Percentiles rank a stretch among this genome's conserved stretches.
These are phyloP conservation scores for Spea multiplicata DNA, from an alignment of 2,113 vertebrate species.

Conservation along the genomic window DNA sequence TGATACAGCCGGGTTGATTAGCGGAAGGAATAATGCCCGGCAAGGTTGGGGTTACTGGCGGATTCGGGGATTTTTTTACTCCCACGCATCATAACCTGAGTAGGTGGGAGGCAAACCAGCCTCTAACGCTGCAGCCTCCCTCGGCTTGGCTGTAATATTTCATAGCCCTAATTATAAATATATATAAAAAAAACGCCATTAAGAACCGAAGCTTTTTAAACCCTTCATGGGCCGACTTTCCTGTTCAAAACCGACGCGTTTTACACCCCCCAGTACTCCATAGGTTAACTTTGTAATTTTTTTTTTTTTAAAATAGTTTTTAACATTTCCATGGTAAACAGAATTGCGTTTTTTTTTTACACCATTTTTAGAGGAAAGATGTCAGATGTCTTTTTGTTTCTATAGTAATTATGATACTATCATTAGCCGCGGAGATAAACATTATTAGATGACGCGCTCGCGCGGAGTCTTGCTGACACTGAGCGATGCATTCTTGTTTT, in stretches of 20 bases:
- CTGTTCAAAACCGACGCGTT: too few species aligned
- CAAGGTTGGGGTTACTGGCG: slow-evolving; percentile 1
- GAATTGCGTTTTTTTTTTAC: not conserved
- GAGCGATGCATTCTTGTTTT: not conserved
- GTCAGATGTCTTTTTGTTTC: slow-evolving; percentile 28
- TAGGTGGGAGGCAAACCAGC: slow-evolving; percentile 15
- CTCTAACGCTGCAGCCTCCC: not conserved
- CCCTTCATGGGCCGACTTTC: too few species aligned
- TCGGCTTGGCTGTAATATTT: too few species aligned
- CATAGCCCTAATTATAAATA: too few species aligned
- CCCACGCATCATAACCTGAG: slow-evolving; percentile 25
- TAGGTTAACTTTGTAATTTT: not conserved
- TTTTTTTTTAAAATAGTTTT: not conserved
- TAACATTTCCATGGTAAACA: slow-evolving; percentile 24
- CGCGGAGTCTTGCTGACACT: not conserved
- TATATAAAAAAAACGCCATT: too few species aligned
- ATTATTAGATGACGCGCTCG: not conserved
- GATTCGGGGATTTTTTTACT: not conserved
- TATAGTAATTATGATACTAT: slow-evolving; percentile 37
- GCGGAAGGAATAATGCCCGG: not conserved
- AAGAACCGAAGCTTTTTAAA: too few species aligned
- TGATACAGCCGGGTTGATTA: not conserved
- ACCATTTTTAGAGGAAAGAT: not conserved
- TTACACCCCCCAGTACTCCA: too few species aligned
- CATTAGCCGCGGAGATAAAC: slow-evolving; percentile 27